Base-by-base conservation (phyloP, 2,888 invertebrate species). In the Laspeyria flexula region DNA sequence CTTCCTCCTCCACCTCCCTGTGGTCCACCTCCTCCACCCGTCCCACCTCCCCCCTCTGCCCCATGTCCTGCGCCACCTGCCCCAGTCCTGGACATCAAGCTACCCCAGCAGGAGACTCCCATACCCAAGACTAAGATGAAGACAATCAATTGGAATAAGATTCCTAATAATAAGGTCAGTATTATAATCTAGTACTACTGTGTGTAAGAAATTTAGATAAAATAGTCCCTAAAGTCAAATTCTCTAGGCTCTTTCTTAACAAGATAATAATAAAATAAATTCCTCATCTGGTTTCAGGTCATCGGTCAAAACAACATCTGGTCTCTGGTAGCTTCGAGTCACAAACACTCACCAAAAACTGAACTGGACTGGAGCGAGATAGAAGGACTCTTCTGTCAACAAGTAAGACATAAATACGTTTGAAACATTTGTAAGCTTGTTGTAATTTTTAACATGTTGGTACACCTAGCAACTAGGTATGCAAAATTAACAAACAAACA, bases 71-170 rank as follows among this genome's bases (percentile, higher is more conserved):
- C 75, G 5, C 90, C 85, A 15, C 93, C 83, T 18, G 90, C 87
- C 16, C 86, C 81, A 1, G 72, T 83, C 21, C 42, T 82, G 10
- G 77, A 87, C 77, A 64, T 89, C 69, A 93, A 96, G 66, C 91
- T 98, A 73, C 98, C 98, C 10, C 98, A 98, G 75, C 97, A 97
- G 81, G 96, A 97, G 75, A 98, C 97, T 0, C 99, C 99, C 0
- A 95, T 96, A 52, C 99, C 99, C n/a, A 97, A 96, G 85, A 95
- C 96, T 21, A 99, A 98, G 87, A 98, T 99, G 98, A 98, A 98
- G 90, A 98, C 98, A 0, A 96, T 99, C 60, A 99, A 99, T 80
- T 99, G 99, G 99, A 97, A 97, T 81, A 99, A 99, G 87, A 98
- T 99, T 73, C 98, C 99, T 29, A 96, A 96, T 77, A 96, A 96